Conservation (phyloP, 1,140 invertebrate species). For the Tachypleus tridentatus region DNA sequence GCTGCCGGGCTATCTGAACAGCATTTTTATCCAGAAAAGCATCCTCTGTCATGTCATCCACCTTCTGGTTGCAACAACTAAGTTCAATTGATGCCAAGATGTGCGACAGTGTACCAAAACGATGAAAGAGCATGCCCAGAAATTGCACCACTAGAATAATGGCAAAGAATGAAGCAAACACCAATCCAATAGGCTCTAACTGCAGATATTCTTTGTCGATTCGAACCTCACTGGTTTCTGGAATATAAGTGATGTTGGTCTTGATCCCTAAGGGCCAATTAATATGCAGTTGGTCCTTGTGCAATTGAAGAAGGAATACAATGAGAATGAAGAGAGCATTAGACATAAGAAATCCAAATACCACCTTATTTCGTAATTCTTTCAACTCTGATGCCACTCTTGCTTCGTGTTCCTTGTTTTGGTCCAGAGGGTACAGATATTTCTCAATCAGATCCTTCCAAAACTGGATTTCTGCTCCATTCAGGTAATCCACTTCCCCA, state of each 20-base stretch:
- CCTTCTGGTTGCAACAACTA: slow-evolving; percentile 58
- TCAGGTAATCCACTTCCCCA: slow-evolving; percentile 69
- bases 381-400: slow-evolving; percentile 51
- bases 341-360: slow-evolving; percentile 95
- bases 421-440: slow-evolving; percentile 28
- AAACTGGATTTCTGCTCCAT: slow-evolving; percentile 67
- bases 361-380: slow-evolving; percentile 82
- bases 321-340: slow-evolving; percentile 97
- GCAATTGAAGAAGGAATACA: slow-evolving; percentile 91
- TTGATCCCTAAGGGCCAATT: slow-evolving; percentile 88
- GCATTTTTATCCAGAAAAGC: slow-evolving; percentile 82
- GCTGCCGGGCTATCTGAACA: slow-evolving; percentile 80
- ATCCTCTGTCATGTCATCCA: slow-evolving; percentile 75
- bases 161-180: slow-evolving; percentile 97
- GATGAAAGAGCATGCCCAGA: slow-evolving; percentile 96
- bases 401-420: slow-evolving; percentile 25
- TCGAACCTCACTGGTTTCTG: slow-evolving; percentile 73
- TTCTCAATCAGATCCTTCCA: slow-evolving; percentile 78
- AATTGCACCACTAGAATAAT: slow-evolving; percentile 94
- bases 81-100: slow-evolving; percentile 92
- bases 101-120: slow-evolving; percentile 92
- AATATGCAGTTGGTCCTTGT: slow-evolving; percentile 73
- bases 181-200: slow-evolving; percentile 88
- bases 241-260: slow-evolving; percentile 83
- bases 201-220: slow-evolving; percentile 66